These are phyloP conservation scores for Auanema sp. DNA, from an alignment of 2,888 invertebrate genomes.

Conservation along the genomic window DNA sequence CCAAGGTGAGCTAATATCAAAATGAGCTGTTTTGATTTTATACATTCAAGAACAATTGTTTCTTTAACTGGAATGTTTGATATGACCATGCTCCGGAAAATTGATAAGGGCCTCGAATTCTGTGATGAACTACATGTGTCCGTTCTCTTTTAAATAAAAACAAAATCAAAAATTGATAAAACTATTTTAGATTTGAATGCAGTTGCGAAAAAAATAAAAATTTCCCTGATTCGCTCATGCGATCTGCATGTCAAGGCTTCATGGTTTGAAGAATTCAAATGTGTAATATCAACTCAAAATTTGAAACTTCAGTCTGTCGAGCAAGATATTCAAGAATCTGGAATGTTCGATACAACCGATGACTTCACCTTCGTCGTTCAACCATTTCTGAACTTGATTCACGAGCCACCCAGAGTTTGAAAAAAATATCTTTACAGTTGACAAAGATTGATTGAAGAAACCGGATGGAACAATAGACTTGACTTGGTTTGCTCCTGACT, in stretches of 20 bases:
- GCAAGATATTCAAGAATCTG: slow-evolving; percentile 30
- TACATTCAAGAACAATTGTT: not conserved
- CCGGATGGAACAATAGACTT: slow-evolving; percentile 35
- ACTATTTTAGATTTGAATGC: slow-evolving; percentile 43
- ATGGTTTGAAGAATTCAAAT: no score
- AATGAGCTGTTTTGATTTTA: not conserved
- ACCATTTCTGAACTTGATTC: slow-evolving; percentile 39
- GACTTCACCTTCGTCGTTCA: slow-evolving; percentile 48
- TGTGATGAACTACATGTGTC: slow-evolving; percentile 46
- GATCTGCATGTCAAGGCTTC: slow-evolving; percentile 27
- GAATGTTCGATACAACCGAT: slow-evolving; percentile 43
- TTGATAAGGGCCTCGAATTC: slow-evolving; percentile 44
- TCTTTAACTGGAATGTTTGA: slow-evolving; percentile 51
- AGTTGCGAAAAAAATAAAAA: slow-evolving; percentile 40
- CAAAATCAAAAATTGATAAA: no score
- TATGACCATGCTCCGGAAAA: slow-evolving; percentile 46
- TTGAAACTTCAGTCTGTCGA: slow-evolving; percentile 24
- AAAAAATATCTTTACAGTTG: no score
- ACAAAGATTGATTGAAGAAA: no score
- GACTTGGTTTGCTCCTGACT: slow-evolving; percentile 46
- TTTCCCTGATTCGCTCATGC: slow-evolving; percentile 43
- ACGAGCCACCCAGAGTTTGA: no score
- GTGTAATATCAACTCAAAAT: no score
- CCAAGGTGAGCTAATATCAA: slow-evolving; percentile 33
- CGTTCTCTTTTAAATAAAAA: no score